Conservation (phyloP, 2,888 invertebrate species). For the Lordiphosa andalusiaca region DNA sequence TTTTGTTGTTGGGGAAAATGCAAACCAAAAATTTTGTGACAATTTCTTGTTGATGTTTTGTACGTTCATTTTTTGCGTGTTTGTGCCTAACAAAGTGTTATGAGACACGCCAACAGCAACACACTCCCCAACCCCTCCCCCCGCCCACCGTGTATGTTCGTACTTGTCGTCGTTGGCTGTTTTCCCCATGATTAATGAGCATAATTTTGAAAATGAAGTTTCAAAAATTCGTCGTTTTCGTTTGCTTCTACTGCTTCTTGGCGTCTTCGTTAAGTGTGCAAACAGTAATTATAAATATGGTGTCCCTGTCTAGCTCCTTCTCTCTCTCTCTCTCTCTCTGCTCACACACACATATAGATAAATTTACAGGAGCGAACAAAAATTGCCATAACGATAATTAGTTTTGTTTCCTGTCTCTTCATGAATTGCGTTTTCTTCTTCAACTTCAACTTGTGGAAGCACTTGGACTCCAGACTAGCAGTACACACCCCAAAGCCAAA, state of each 20-base stretch:
- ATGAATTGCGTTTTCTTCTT: constrained; percentile 33
- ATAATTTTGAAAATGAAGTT: constrained; percentile 62
- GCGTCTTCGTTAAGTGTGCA: constrained; percentile 63
- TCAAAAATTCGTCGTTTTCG: constrained; percentile 36
- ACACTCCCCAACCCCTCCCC: constrained; percentile 1
- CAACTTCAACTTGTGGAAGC: constrained; percentile 3
- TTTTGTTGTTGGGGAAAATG: neutral
- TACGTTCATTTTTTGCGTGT: constrained; percentile 47
- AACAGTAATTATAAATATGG: constrained; percentile 69
- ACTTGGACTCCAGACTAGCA: neutral
- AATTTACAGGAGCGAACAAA: constrained; percentile 33
- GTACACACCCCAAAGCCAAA: neutral
- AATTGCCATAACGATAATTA: constrained; percentile 65
- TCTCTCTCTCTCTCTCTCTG: neutral
- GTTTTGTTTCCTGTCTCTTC: constrained; percentile 58
- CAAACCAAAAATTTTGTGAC: constrained; percentile 19
- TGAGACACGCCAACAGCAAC: constrained; percentile 36
- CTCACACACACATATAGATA: constrained; percentile 7
- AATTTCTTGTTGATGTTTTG: constrained; percentile 35
- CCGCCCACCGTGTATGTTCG: neutral
- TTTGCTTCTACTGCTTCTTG: constrained; percentile 17
- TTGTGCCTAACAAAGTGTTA: constrained; percentile 45
- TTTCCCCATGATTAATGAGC: constrained; percentile 60
- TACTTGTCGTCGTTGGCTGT: constrained; percentile 27
- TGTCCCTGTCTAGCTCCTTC: constrained; percentile 21